Conservation (phyloP, 2,888 invertebrate species). For the Leptogaster cylindrica region DNA sequence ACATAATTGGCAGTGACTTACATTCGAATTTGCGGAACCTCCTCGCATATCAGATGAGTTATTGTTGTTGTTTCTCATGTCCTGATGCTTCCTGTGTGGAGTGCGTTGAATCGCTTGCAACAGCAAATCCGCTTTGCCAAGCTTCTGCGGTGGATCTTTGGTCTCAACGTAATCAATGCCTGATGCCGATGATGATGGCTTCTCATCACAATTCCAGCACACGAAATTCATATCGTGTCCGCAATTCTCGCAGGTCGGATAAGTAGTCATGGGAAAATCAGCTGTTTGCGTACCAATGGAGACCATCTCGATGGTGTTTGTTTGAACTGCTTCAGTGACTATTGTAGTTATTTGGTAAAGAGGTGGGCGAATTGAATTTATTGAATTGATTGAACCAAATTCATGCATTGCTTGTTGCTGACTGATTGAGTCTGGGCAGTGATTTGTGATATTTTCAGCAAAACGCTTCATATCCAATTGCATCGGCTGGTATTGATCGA, state of each 20-base stretch:
- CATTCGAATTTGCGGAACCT: slow-evolving; percentile 33
- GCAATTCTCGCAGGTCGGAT: slow-evolving; percentile 54
- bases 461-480: slow-evolving; percentile 2
- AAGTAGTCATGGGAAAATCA: slow-evolving; percentile 39
- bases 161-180: not conserved
- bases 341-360: slow-evolving; percentile 50
- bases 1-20: slow-evolving; percentile 59
- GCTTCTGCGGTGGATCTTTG: slow-evolving; percentile 53
- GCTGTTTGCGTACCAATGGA: slow-evolving; percentile 62
- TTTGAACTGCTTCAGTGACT: slow-evolving; percentile 50
- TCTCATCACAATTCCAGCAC: slow-evolving; percentile 55
- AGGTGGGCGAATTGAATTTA: slow-evolving; percentile 52
- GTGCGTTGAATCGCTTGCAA: slow-evolving; percentile 67
- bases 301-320: slow-evolving; percentile 57
- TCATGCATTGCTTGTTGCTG: slow-evolving; percentile 48
- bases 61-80: slow-evolving; percentile 58
- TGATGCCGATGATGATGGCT: slow-evolving; percentile 16
- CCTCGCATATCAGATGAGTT: slow-evolving; percentile 48
- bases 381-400: slow-evolving; percentile 52
- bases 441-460: slow-evolving; percentile 21
- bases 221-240: slow-evolving; percentile 59
- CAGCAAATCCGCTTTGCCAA: slow-evolving; percentile 65
- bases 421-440: slow-evolving; percentile 34
- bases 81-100: slow-evolving; percentile 60
- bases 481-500: not conserved